Evolutionary conservation across 2,888 invertebrate species (phyloP).

Genomic region (Acrobasis consociella): DNA sequence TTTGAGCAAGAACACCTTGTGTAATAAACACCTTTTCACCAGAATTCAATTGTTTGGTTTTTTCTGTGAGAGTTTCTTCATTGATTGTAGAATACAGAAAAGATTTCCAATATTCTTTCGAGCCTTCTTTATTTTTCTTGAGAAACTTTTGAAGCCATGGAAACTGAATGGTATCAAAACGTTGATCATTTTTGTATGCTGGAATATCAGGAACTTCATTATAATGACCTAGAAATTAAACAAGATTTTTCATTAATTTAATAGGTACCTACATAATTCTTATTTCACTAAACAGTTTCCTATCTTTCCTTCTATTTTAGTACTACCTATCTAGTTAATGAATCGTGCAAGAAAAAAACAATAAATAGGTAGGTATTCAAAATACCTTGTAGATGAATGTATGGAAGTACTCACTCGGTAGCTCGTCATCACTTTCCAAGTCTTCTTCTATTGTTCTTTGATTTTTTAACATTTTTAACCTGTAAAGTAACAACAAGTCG

Average conservation of each 20-base stretch:
- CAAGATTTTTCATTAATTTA: not conserved
- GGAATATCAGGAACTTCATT: slow-evolving; percentile 45
- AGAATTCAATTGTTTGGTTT: slow-evolving; percentile 24
- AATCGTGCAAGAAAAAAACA: too few relatives aligned
- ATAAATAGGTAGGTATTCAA: too few relatives aligned
- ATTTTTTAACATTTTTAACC: slow-evolving; percentile 5
- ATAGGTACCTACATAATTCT: too few relatives aligned
- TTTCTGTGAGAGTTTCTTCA: slow-evolving; percentile 24
- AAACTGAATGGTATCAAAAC: slow-evolving; percentile 43
- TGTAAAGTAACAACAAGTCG: too few relatives aligned
- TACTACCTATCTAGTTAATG: too few relatives aligned
- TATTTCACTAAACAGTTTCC: too few relatives aligned
- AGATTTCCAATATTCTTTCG: slow-evolving; percentile 4
- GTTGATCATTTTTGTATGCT: slow-evolving; percentile 48
- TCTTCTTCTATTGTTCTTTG: slow-evolving; percentile 39
- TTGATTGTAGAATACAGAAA: slow-evolving; percentile 26
- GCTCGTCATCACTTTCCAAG: slow-evolving; percentile 61
- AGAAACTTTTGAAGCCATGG: slow-evolving; percentile 34
- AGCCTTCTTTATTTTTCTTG: slow-evolving; percentile 12
- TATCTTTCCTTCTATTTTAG: too few relatives aligned
- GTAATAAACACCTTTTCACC: slow-evolving; percentile 28
- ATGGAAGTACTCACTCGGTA: slow-evolving; percentile 46
- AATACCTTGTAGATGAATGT: too few relatives aligned
- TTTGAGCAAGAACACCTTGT: slow-evolving; percentile 39
- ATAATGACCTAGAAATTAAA: slow-evolving; percentile 44